These are phyloP conservation scores for Macrostomum lignano DNA, from an alignment of 1,140 invertebrate genomes.

Conservation along the genomic window DNA sequence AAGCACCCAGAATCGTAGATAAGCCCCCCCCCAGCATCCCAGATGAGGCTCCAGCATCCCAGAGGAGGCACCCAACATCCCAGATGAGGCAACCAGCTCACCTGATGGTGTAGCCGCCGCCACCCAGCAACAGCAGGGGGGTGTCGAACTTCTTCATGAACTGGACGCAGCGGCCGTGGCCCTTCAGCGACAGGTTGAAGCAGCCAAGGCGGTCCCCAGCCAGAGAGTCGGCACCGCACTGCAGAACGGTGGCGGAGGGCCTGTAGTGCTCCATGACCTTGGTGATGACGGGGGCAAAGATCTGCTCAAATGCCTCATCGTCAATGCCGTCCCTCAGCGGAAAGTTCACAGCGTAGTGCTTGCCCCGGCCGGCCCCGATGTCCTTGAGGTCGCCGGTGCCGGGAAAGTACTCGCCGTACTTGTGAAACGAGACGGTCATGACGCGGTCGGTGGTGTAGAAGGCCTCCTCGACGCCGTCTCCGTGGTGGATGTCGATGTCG, in stretches of 20 bases:
- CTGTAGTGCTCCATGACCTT: conserved; percentile 77
- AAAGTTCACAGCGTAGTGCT: conserved; percentile 96
- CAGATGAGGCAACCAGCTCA: no score
- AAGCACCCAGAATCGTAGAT: no score
- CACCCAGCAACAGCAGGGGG: conserved; percentile 75
- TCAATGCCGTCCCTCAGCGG: conserved; percentile 90
- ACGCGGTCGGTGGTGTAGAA: conserved; percentile 92
- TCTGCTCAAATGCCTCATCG: conserved; percentile 81
- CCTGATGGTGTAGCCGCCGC: conserved; percentile 88
- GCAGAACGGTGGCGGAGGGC: conserved; percentile 72
- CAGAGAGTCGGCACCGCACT: conserved; percentile 83
- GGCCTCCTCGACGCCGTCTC: conserved; percentile 86
- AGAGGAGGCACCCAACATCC: no score
- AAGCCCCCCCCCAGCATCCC: no score
- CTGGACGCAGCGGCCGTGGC: conserved; percentile 88
- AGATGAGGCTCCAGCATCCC: no score
- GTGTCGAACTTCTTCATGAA: conserved; percentile 83
- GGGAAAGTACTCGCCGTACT: conserved; percentile 91
- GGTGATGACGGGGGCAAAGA: conserved; percentile 50
- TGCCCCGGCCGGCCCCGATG: conserved; percentile 92
- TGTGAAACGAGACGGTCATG: conserved; percentile 97
- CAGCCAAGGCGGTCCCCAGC: conserved; percentile 68
- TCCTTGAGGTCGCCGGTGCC: conserved; percentile 50
- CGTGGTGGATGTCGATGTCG: conserved; percentile 97
- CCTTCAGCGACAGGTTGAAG: conserved; percentile 54